phyloP scores from a whole-genome alignment of 2,113 vertebrate species.

The Silurus glanis region DNA sequence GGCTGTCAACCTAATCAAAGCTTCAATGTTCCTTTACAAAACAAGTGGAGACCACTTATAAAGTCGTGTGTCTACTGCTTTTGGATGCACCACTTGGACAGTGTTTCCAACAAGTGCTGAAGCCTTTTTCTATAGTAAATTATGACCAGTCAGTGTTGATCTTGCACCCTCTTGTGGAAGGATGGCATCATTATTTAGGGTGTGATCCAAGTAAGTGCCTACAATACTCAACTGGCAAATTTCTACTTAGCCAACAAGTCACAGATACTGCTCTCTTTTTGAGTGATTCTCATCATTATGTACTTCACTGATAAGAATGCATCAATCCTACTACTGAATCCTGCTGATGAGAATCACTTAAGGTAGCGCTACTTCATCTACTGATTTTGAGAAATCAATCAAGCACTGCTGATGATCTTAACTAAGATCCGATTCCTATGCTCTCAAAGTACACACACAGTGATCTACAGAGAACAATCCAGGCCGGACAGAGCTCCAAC shows the following conservation, averaged over 20 bases:
- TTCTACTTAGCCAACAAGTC: too few species aligned
- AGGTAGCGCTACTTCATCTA: background rate
- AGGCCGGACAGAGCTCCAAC: background rate
- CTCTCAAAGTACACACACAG: background rate
- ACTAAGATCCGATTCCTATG: background rate
- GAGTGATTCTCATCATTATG: background rate
- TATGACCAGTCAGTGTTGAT: background rate
- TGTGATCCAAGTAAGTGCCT: background rate
- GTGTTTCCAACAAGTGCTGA: background rate
- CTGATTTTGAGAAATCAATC: background rate
- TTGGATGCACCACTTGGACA: background rate
- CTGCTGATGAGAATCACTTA: background rate
- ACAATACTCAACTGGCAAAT: background rate
- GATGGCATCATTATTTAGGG: background rate
- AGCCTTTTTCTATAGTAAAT: background rate
- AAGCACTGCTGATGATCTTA: background rate
- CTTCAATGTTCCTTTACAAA: background rate
- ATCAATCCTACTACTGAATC: background rate
- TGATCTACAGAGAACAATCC: background rate
- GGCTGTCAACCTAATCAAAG: background rate
- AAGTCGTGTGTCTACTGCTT: background rate
- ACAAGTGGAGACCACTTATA: background rate
- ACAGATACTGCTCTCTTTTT: background rate
- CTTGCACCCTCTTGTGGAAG: conserved; percentile 3
- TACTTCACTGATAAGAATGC: background rate